Base-by-base conservation (phyloP, 1,140 invertebrate species). In the Plutomurus gul region DNA sequence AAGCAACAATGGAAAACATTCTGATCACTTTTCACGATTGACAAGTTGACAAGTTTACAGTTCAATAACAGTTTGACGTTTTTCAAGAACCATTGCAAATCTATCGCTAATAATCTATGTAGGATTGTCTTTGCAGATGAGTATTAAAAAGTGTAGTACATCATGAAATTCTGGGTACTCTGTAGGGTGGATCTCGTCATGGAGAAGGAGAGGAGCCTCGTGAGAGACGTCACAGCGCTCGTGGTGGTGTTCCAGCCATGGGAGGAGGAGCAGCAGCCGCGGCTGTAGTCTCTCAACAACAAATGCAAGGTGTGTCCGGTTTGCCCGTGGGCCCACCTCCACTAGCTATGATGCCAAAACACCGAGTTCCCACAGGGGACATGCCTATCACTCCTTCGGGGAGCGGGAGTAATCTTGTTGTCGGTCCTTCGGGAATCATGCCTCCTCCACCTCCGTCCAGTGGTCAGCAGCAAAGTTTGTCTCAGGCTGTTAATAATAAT, bases 151-250 rank as follows among this genome's bases (percentile, higher is more conserved):
- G 25, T 18, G 37, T 3, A 3, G 2, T 8, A 3, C n/a, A 8
- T 3, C 16, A 2, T 4, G n/a, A 4, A 10, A 13, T 3, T 4
- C 7, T 10, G 8, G 5, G 4, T 10, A n/a, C 3, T 75, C 7
- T 75, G n/a, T 71, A 85, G 84, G 84, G 84, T 80, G 84, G 83
- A 75, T 84, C 84, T 79, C 81, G 83, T 46, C 83, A 84, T 76
- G 84, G 82, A 25, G 79, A 80, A 51, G 77, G 74, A 27, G 84
- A 85, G 60, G 84, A 84, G 75, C 78, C 77, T 46, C 71, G 84
- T n/a, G 83, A 85, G 36, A 65, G 83, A 75, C 77, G 84, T 20
- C 82, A 84, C 71, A 80, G 81, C 49, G 77, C 83, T 16, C 76
- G 76, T 39, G 82, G 82, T 36, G 82, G 75, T 65, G 78, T 75